Percentiles rank a stretch among this genome's conserved stretches.
These are phyloP conservation scores for Drosophila micromelanica DNA, from an alignment of 1,140 invertebrate species.

Conservation along the genomic window DNA sequence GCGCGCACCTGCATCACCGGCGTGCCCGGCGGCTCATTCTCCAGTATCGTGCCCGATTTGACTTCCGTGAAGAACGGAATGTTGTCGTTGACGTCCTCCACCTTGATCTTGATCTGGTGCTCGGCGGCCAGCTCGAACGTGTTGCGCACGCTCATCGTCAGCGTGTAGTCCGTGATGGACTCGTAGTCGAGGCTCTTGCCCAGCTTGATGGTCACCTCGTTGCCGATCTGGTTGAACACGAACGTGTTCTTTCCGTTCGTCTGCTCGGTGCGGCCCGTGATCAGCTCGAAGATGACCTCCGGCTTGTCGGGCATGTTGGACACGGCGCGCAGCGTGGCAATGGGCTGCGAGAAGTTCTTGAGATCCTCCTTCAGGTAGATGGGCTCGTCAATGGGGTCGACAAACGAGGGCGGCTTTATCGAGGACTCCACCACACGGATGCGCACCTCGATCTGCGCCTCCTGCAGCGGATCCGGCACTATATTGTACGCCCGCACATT, in stretches of 20 bases:
- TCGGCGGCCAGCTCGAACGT: constrained; percentile 92
- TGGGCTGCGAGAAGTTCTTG: constrained; percentile 88
- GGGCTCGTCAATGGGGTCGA: constrained; percentile 86
- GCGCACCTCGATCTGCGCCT: constrained; percentile 89
- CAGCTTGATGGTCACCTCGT: constrained; percentile 90
- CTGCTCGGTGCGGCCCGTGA: constrained; percentile 91
- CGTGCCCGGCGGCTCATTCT: constrained; percentile 92
- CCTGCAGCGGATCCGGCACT: constrained; percentile 86
- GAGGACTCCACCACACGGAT: constrained; percentile 94
- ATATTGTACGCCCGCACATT: constrained; percentile 91
- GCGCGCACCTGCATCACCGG: constrained; percentile 94
- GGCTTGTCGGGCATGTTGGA: constrained; percentile 90
- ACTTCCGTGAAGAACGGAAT: constrained; percentile 93
- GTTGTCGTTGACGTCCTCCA: constrained; percentile 94
- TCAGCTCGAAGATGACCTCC: constrained; percentile 91
- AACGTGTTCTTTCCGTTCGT: constrained; percentile 93
- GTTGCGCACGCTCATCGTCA: constrained; percentile 93
- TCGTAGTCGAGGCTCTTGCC: constrained; percentile 92
- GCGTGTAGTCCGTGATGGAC: constrained; percentile 91
- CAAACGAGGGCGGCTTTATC: constrained; percentile 93
- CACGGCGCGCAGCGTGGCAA: constrained; percentile 89
- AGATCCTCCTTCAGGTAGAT: constrained; percentile 91
- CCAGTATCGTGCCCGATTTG: constrained; percentile 90
- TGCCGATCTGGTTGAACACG: constrained; percentile 88
- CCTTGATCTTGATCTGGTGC: constrained; percentile 90